Base-by-base conservation (phyloP, 2,797 vertebrate species). In the Coregonus sp. region DNA sequence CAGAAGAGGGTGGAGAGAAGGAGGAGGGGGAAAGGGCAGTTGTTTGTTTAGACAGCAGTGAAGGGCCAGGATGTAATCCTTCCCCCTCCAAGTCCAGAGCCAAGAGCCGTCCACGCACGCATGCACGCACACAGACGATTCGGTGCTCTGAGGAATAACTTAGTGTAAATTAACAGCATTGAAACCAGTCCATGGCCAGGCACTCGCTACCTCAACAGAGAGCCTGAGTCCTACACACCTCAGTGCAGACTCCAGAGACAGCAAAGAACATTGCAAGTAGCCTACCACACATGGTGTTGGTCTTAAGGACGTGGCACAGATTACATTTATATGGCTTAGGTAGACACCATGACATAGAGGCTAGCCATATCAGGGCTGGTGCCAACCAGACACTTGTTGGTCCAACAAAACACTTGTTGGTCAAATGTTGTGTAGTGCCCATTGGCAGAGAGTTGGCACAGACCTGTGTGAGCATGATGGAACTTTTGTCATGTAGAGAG, bases 31-130 rank as follows among this genome's bases (percentile, higher is more conserved):
- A 54, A 67, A 11, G 70, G 69, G 67, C 78, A 59, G 77, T 85
- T 81, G 85, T 87, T 89, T 88, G 82, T 80, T 82, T 86, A 81
- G 85, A 87, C n/a, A 75, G 85, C 82, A 81, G 70, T 70, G 54
- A 67, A 78, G 72, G 1, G 80, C 80, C 51, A 85, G 76, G 68
- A 87, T 80, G 78, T 84, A 86, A 88, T 78, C 75, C 83, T 85
- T 85, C 82, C 82, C 67, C 75, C 77, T 80, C 40, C 9, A 47
- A 47, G 40, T 47, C 11, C 40, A 47, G 40, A 47, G 9, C 40
- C 40, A 47, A 47, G 0, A 47, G 9, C 9, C 40, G 2, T 47
- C 40, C 40, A 47, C 2, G 9, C 40, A 47, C 9, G 9, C 9
- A 12, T 9, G 4, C 33, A 4, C 33, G 9, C 40, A 47, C 40